Conservation (phyloP, 1,140 invertebrate genomes). For the Magallana gigas region DNA sequence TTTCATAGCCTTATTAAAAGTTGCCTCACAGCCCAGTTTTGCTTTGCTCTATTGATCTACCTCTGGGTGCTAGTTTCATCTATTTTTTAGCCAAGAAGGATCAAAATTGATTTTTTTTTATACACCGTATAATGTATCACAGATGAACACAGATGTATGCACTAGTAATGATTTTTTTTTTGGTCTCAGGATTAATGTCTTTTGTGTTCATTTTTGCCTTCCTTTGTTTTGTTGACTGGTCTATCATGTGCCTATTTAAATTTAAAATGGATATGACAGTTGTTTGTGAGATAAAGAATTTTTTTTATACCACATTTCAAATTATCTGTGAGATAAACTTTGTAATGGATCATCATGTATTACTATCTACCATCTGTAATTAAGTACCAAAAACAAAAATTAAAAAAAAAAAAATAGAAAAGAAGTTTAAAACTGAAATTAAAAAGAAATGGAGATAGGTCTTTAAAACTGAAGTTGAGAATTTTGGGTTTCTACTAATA, state of each 20-base stretch:
- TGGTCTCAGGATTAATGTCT: too few relatives aligned
- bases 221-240: too few relatives aligned
- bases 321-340: neutral
- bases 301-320: neutral
- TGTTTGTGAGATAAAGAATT: neutral
- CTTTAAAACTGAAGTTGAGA: neutral
- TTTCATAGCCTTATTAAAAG: too few relatives aligned
- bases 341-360: neutral
- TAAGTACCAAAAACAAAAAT: neutral
- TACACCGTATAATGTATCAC: too few relatives aligned
- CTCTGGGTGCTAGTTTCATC: neutral
- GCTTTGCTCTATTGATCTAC: slow-evolving; percentile 23
- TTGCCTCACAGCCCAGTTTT: neutral
- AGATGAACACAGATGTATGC: too few relatives aligned
- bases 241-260: too few relatives aligned
- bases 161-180: too few relatives aligned
- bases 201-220: too few relatives aligned
- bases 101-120: slow-evolving; percentile 25
- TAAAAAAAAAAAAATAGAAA: too few relatives aligned
- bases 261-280: too few relatives aligned
- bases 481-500: neutral
- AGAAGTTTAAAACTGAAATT: neutral
- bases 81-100: slow-evolving; percentile 23
- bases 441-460: neutral
- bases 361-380: neutral